Evolutionary conservation across 2,797 vertebrate species (phyloP).

Genomic region (Gambelia wislizenii): DNA sequence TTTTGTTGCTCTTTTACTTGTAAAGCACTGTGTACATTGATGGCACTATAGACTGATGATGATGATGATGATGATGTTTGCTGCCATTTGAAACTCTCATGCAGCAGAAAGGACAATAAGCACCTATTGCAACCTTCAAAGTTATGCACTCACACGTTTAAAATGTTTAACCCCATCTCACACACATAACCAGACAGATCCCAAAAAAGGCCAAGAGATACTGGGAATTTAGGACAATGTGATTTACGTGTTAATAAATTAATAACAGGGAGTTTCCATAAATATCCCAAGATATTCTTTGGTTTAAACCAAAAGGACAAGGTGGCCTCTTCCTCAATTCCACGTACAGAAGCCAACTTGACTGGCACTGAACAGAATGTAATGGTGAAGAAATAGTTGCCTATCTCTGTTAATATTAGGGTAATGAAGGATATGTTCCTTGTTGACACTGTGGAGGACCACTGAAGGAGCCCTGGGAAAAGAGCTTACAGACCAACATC

Average conservation of each 20-base stretch:
- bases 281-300: background rate
- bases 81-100: conserved; percentile 27
- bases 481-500: too few relatives aligned
- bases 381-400: background rate
- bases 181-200: background rate
- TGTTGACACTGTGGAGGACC: background rate
- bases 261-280: background rate
- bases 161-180: background rate
- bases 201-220: background rate
- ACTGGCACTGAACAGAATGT: background rate
- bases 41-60: too few relatives aligned
- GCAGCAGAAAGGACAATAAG: background rate
- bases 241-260: background rate
- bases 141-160: background rate
- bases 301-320: background rate
- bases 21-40: too few relatives aligned
- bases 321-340: background rate
- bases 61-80: too few relatives aligned
- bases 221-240: background rate
- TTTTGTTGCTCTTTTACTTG: too few relatives aligned
- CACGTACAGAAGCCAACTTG: background rate
- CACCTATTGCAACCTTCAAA: background rate
- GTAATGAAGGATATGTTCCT: background rate
- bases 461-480: background rate
- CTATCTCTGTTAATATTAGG: background rate